These are phyloP conservation scores for Nymphalis urticae DNA, from an alignment of 2,888 invertebrate genomes.

Conservation along the genomic window DNA sequence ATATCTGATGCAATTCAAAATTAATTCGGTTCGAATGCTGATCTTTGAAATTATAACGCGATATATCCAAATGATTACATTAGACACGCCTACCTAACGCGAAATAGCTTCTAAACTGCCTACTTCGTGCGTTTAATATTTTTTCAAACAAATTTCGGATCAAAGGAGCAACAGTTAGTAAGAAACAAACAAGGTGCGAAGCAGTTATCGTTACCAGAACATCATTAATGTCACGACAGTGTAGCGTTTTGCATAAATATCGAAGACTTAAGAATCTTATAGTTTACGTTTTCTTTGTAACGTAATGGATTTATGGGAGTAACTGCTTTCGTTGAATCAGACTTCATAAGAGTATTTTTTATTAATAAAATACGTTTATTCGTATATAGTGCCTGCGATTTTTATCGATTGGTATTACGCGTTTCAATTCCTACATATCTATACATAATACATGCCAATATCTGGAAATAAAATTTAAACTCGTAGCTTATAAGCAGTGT, in stretches of 20 bases:
- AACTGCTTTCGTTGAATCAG: neutral
- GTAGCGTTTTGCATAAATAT: constrained; percentile 23
- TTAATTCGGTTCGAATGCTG: neutral
- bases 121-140: constrained; percentile 20
- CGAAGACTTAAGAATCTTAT: constrained; percentile 16
- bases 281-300: constrained; percentile 17
- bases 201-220: constrained; percentile 25
- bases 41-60: neutral
- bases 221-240: constrained; percentile 30
- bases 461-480: too few relatives aligned
- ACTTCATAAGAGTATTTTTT: neutral
- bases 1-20: too few relatives aligned
- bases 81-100: neutral
- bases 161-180: constrained; percentile 19
- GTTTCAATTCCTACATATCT: too few relatives aligned
- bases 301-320: neutral
- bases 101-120: neutral
- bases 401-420: too few relatives aligned
- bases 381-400: too few relatives aligned
- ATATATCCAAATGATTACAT: constrained; percentile 2
- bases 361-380: neutral
- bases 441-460: too few relatives aligned
- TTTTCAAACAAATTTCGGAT: constrained; percentile 23
- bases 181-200: constrained; percentile 25
- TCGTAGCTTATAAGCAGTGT: too few relatives aligned